A percentile compares a stretch with the other conserved stretches of the same genome.
These are phyloP conservation scores for Drosophila malerkotliana DNA, from an alignment of 1,140 invertebrate genomes.

Conservation along the genomic window DNA sequence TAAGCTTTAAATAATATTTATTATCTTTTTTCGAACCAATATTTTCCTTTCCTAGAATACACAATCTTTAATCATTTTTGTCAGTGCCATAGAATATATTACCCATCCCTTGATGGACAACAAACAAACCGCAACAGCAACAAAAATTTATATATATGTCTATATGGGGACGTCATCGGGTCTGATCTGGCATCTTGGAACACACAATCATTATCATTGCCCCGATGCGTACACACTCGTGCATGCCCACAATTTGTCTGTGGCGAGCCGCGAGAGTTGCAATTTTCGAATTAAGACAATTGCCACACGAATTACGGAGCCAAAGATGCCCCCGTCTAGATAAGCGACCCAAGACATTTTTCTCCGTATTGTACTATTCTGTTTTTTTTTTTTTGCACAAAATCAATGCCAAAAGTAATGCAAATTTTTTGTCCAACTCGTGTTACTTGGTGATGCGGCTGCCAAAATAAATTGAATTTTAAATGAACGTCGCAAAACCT, in stretches of 20 bases:
- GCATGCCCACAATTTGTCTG: slow-evolving; percentile 71
- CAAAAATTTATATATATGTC: not conserved
- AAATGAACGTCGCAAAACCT: slow-evolving; percentile 53
- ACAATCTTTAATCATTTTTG: not conserved
- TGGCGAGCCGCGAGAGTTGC: slow-evolving; percentile 55
- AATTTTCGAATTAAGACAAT: slow-evolving; percentile 82
- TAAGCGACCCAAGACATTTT: slow-evolving; percentile 37
- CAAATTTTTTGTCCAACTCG: slow-evolving; percentile 46
- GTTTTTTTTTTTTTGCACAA: slow-evolving; percentile 27
- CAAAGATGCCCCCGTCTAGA: slow-evolving; percentile 20
- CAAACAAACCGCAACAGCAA: slow-evolving; percentile 20
- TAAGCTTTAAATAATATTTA: too few relatives aligned
- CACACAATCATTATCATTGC: slow-evolving; percentile 55
- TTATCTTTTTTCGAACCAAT: not conserved
- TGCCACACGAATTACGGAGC: slow-evolving; percentile 63
- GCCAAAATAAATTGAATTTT: slow-evolving; percentile 78
- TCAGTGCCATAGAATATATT: slow-evolving; percentile 10
- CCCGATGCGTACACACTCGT: slow-evolving; percentile 60
- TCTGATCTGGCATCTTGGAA: slow-evolving; percentile 20
- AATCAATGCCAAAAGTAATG: slow-evolving; percentile 78
- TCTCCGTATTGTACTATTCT: not conserved
- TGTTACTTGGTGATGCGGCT: slow-evolving; percentile 17
- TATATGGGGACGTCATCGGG: slow-evolving; percentile 19
- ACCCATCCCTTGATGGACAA: slow-evolving; percentile 19
- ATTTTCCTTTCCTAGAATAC: not conserved